These are phyloP conservation scores for Blastobasis adustella DNA, from an alignment of 2,888 invertebrate species.

Conservation along the genomic window DNA sequence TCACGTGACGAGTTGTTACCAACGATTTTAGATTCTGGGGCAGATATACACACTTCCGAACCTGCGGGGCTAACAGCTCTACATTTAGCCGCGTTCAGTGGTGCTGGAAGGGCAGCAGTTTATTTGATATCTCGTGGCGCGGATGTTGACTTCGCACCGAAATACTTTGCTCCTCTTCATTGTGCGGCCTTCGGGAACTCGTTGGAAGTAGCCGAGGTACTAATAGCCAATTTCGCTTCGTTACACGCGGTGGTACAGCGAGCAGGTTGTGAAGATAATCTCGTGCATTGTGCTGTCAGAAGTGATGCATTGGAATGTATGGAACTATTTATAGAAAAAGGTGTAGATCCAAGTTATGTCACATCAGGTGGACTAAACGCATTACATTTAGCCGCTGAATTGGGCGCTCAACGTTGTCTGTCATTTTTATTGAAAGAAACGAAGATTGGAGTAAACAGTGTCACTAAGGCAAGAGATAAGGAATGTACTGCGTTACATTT, in stretches of 20 bases:
- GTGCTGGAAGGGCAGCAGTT: constrained; percentile 80
- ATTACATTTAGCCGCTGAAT: constrained; percentile 86
- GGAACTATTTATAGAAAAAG: constrained; percentile 82
- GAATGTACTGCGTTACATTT: constrained; percentile 87
- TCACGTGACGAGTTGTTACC: constrained; percentile 82
- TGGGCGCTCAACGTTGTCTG: constrained; percentile 83
- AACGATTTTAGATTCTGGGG: constrained; percentile 78
- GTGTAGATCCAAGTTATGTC: constrained; percentile 83
- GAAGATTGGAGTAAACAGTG: constrained; percentile 80
- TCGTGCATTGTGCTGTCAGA: constrained; percentile 89
- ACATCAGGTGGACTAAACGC: constrained; percentile 86
- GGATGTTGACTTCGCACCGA: constrained; percentile 80
- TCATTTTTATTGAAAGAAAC: constrained; percentile 84
- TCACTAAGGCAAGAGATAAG: constrained; percentile 81
- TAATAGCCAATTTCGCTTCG: constrained; percentile 82
- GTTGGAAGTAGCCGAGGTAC: constrained; percentile 83
- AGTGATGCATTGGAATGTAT: constrained; percentile 87
- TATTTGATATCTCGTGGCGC: constrained; percentile 81
- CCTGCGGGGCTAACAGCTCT: constrained; percentile 84
- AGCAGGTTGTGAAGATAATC: constrained; percentile 81
- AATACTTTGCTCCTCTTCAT: constrained; percentile 87
- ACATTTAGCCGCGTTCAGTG: constrained; percentile 85
- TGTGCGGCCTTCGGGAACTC: constrained; percentile 93
- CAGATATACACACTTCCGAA: constrained; percentile 81
- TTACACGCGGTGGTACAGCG: constrained; percentile 81